phyloP scores from a whole-genome alignment of 2,113 vertebrate species.

The Rousettus leschenaultii region DNA sequence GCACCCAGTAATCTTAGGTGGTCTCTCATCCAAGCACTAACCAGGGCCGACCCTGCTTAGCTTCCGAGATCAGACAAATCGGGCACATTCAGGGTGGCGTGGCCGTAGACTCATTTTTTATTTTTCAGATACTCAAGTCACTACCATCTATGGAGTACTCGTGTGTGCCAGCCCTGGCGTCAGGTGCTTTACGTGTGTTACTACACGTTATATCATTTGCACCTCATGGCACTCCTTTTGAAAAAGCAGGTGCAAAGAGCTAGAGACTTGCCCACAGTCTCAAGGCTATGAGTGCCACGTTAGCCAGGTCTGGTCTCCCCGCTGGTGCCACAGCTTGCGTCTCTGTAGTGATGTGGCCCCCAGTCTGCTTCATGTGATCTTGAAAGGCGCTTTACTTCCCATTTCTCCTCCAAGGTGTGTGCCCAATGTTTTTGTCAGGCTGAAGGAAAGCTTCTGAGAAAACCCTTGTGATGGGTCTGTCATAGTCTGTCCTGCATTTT shows the following conservation, averaged over 20 bases:
- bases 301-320: fast-evolving
- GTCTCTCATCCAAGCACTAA: too few relatives aligned
- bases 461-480: neutral
- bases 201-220: fast-evolving
- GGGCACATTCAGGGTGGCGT: too few relatives aligned
- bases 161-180: fast-evolving
- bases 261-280: fast-evolving
- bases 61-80: too few relatives aligned
- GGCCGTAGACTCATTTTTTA: neutral
- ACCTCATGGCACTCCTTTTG: neutral
- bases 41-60: too few relatives aligned
- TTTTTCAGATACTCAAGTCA: neutral
- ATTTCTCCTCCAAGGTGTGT: neutral
- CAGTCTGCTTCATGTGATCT: neutral
- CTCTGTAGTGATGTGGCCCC: fast-evolving
- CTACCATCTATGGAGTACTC: neutral
- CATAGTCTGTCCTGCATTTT: fast-evolving
- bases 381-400: neutral
- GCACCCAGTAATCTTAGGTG: too few relatives aligned
- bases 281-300: neutral
- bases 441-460: neutral
- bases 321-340: fast-evolving
- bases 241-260: too few relatives aligned
- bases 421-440: neutral
- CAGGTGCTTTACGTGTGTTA: neutral